Evolutionary conservation across 2,113 vertebrate genomes (phyloP).

Genomic region (Aptenodytes patagonicus): DNA sequence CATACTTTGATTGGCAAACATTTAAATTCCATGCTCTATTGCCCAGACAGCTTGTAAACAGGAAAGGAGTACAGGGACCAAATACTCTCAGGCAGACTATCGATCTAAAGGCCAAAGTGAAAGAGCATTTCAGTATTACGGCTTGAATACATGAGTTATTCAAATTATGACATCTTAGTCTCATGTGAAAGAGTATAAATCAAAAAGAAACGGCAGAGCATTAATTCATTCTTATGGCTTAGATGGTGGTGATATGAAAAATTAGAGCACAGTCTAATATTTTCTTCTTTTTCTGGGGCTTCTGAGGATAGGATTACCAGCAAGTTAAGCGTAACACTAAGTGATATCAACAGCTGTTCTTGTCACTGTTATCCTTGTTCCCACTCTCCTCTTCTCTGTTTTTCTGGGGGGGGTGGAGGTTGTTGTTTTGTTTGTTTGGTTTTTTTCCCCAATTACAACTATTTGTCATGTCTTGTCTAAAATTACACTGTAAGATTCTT

Average conservation of each 20-base stretch:
- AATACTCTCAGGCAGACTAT: constrained; percentile 25
- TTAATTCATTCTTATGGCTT: neutral
- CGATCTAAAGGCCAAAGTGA: constrained; percentile 44
- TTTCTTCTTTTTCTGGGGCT: neutral
- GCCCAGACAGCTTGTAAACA: constrained; percentile 30
- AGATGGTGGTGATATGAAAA: neutral
- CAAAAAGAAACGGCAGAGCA: neutral
- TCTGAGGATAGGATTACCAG: neutral
- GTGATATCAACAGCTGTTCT: neutral
- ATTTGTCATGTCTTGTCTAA: neutral
- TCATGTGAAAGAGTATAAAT: constrained; percentile 14
- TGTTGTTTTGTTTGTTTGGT: neutral
- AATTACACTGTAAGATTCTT: neutral
- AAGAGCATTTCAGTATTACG: constrained; percentile 31
- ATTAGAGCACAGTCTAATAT: neutral
- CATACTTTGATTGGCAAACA: constrained; percentile 52
- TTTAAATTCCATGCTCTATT: constrained; percentile 25
- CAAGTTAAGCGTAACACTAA: neutral
- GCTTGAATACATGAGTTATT: constrained; percentile 30
- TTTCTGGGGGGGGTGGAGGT: too few species aligned
- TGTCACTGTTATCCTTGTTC: neutral
- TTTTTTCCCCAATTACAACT: neutral
- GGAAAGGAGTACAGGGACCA: constrained; percentile 26
- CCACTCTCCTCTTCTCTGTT: accelerated
- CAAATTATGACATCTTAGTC: neutral